A percentile compares a stretch with the other conserved stretches of the same genome.
Conservation (phyloP, 2,113 vertebrate genomes). For the Andinoacara biseriatus region DNA sequence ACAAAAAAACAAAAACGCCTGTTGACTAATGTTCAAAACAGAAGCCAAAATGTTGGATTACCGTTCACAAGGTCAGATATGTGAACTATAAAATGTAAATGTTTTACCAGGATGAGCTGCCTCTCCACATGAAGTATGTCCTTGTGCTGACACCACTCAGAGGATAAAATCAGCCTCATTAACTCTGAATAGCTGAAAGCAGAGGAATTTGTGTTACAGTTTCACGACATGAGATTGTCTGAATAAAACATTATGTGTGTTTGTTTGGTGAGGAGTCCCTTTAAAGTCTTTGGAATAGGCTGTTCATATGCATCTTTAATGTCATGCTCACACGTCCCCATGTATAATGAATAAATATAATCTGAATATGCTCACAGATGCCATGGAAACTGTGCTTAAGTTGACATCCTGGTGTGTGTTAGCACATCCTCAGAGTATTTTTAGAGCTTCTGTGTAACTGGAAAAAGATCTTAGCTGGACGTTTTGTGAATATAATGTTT, state of each 20-base stretch:
- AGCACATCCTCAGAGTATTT: slow-evolving; percentile 19
- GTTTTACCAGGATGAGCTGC: slow-evolving; percentile 12
- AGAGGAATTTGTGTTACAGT: slow-evolving; percentile 44
- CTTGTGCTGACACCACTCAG: slow-evolving; percentile 56
- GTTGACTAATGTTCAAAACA: slow-evolving; percentile 16
- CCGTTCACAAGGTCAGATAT: slow-evolving; percentile 15
- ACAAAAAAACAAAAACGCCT: background rate
- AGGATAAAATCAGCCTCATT: slow-evolving; percentile 68
- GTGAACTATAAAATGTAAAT: slow-evolving; percentile 36
- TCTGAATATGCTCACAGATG: slow-evolving; percentile 49
- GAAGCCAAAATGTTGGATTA: background rate
- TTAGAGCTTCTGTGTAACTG: slow-evolving; percentile 32
- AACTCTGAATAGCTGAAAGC: slow-evolving; percentile 52
- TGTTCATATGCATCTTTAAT: slow-evolving; percentile 73
- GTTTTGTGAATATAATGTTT: slow-evolving; percentile 19
- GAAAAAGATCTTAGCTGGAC: background rate
- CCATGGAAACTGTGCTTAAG: slow-evolving; percentile 64
- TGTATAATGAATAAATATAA: slow-evolving; percentile 70
- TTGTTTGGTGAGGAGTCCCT: slow-evolving; percentile 62
- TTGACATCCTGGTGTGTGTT: slow-evolving; percentile 36
- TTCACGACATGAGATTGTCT: slow-evolving; percentile 54
- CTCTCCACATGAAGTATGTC: slow-evolving; percentile 30
- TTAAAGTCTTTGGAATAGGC: slow-evolving; percentile 60
- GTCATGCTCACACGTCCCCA: slow-evolving; percentile 53
- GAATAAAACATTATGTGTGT: slow-evolving; percentile 69